phyloP scores from a whole-genome alignment of 1,140 invertebrate genomes.

The Propsilocerus akamusi region DNA sequence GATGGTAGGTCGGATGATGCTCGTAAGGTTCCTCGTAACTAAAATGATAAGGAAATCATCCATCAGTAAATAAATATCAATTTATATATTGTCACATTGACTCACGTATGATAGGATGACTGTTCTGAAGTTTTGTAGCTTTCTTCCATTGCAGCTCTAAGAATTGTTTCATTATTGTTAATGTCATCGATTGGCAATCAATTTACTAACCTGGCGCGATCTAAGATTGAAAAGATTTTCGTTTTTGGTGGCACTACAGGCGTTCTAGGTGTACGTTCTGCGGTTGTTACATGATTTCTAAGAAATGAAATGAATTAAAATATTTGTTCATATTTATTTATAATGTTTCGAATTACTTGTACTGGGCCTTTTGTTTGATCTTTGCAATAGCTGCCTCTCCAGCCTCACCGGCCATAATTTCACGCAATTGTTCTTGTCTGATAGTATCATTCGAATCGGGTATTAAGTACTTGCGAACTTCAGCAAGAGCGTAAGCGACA shows the following conservation, averaged over 20 bases:
- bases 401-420: constrained; percentile 31
- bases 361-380: background rate
- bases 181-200: no score
- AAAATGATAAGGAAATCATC: background rate
- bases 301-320: background rate
- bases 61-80: background rate
- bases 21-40: background rate
- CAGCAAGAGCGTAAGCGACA: constrained; percentile 72
- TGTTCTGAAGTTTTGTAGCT: background rate
- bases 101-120: background rate
- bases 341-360: background rate
- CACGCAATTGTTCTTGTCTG: constrained; percentile 53
- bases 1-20: background rate
- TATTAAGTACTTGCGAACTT: constrained; percentile 47
- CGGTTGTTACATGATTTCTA: background rate
- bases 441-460: constrained; percentile 66
- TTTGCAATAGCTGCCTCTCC: background rate
- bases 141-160: background rate
- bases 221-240: background rate
- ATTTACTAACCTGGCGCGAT: constrained; percentile 1
- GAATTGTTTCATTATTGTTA: background rate
- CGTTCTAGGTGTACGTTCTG: background rate
- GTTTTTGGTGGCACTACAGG: background rate
- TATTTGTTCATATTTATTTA: background rate
- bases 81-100: background rate